Percentiles rank a stretch among this genome's conserved stretches.
phyloP scores from a whole-genome alignment of 2,797 vertebrate species.

The Carapus acus region DNA sequence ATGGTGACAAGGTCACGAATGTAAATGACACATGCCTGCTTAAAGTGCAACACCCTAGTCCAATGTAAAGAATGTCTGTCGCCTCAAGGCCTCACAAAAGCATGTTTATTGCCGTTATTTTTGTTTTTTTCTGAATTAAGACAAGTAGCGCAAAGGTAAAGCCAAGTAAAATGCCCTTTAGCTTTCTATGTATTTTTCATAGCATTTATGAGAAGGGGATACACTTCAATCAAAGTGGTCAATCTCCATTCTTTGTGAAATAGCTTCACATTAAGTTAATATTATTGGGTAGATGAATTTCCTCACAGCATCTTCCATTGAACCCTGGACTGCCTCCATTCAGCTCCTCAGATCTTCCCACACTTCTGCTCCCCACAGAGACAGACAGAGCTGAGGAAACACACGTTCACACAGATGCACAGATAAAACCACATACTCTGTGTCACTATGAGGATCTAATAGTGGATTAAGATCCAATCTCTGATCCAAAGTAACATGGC shows the following conservation, averaged over 20 bases:
- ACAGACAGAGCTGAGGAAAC: conserved; percentile 38
- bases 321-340: conserved; percentile 45
- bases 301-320: conserved; percentile 43
- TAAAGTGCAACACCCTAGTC: conserved; percentile 34
- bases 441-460: conserved; percentile 59
- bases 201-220: conserved; percentile 16
- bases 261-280: conserved; percentile 48
- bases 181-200: too few relatives aligned
- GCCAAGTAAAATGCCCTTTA: too few relatives aligned
- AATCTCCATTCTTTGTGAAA: conserved; percentile 39
- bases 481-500: conserved; percentile 60
- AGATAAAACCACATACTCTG: conserved; percentile 33
- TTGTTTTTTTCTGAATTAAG: background rate
- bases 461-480: conserved; percentile 71
- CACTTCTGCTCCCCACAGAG: conserved; percentile 59
- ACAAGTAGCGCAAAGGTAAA: background rate
- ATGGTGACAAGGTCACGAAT: conserved; percentile 66
- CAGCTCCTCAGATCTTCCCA: conserved; percentile 60
- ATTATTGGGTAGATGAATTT: conserved; percentile 54
- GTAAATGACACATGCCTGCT: conserved; percentile 58
- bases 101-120: background rate
- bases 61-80: conserved; percentile 43
- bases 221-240: conserved; percentile 12
- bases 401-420: conserved; percentile 30
- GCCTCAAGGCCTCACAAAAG: conserved; percentile 9